These are phyloP conservation scores for Spermophilus dauricus DNA, from an alignment of 2,113 vertebrate genomes.

Conservation along the genomic window DNA sequence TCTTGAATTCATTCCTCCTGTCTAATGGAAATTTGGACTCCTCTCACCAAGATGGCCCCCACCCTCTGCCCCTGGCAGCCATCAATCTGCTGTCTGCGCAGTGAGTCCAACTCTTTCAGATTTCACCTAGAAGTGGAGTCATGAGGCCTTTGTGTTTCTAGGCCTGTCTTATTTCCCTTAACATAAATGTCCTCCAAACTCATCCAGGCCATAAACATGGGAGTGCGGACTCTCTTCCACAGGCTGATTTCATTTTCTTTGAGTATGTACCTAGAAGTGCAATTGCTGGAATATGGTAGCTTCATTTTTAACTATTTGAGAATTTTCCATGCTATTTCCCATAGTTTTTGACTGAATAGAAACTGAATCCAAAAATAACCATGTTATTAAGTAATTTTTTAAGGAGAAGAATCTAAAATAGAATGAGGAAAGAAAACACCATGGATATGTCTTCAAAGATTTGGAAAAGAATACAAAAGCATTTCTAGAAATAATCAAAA, in stretches of 20 bases:
- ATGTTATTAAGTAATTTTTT: not conserved
- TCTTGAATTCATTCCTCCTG: too few species aligned
- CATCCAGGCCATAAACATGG: not conserved
- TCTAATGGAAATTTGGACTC: too few species aligned
- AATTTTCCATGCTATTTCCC: not conserved
- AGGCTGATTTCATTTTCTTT: not conserved
- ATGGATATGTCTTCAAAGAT: not conserved
- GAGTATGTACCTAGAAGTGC: not conserved
- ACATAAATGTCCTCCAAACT: too few species aligned
- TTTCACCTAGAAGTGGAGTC: too few species aligned
- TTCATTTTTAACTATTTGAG: not conserved
- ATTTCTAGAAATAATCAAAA: slow-evolving; percentile 23
- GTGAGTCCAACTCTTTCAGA: not conserved
- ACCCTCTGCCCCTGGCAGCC: not conserved
- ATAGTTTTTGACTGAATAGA: not conserved
- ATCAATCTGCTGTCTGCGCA: not conserved
- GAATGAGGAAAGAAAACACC: not conserved
- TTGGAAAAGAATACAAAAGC: not conserved
- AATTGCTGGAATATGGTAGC: not conserved
- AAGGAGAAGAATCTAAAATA: not conserved
- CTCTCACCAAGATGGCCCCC: not conserved
- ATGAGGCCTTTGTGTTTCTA: not conserved
- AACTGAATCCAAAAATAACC: not conserved
- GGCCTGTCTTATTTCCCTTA: not conserved
- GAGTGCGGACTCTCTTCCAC: not conserved